These are phyloP conservation scores for Pseudolaguvia tuberculata DNA, from an alignment of 2,113 vertebrate genomes.

Conservation along the genomic window DNA sequence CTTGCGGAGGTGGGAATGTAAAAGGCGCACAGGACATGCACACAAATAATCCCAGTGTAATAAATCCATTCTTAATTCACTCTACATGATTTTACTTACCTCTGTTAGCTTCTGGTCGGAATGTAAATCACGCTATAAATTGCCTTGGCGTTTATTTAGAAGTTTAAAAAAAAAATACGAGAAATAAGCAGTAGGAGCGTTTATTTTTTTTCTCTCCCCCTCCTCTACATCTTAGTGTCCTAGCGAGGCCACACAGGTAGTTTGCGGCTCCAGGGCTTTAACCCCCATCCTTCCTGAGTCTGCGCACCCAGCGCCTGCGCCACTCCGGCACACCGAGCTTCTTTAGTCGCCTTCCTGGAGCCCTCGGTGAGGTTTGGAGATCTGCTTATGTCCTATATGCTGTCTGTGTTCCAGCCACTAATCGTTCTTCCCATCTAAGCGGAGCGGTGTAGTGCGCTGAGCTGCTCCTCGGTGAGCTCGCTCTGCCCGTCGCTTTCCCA, in stretches of 20 bases:
- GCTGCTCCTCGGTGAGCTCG: slow-evolving; percentile 57
- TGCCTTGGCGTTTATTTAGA: background rate
- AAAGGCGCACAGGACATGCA: background rate
- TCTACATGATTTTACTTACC: slow-evolving; percentile 11
- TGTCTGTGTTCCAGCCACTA: slow-evolving; percentile 30
- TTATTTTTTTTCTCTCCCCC: slow-evolving; percentile 32
- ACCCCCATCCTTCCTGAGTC: slow-evolving; percentile 69
- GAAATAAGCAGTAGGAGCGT: background rate
- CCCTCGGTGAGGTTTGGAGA: background rate
- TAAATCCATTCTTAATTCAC: background rate
- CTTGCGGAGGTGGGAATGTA: background rate
- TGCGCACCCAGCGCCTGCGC: slow-evolving; percentile 27
- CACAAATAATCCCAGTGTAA: background rate
- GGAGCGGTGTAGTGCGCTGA: background rate
- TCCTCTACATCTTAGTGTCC: slow-evolving; percentile 62
- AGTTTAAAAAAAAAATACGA: slow-evolving; percentile 1
- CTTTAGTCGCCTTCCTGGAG: background rate
- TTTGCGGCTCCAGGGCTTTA: slow-evolving; percentile 61
- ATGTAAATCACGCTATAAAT: slow-evolving; percentile 1
- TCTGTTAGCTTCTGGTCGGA: background rate
- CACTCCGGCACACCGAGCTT: slow-evolving; percentile 14
- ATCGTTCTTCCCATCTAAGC: slow-evolving; percentile 40
- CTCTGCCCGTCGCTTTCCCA: slow-evolving; percentile 84
- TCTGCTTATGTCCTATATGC: background rate
- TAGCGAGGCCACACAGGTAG: slow-evolving; percentile 93